Evolutionary conservation across 2,113 vertebrate species (phyloP).

Genomic region (Tamias sibiricus): DNA sequence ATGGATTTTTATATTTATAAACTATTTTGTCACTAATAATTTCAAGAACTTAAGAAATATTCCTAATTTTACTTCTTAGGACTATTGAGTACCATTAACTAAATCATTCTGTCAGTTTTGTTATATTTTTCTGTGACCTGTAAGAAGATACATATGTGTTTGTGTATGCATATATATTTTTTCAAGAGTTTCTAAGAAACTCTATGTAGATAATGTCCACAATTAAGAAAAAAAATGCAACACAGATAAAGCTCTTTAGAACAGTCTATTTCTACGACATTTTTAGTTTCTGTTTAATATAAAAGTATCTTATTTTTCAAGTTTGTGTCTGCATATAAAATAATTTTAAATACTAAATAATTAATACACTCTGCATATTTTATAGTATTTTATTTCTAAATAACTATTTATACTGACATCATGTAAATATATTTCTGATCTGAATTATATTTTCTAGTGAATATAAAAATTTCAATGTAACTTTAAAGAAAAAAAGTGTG

Average conservation of each 20-base stretch:
- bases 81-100: background rate
- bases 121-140: background rate
- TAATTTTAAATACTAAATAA: too few relatives aligned
- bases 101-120: background rate
- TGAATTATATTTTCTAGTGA: background rate
- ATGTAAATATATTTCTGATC: background rate
- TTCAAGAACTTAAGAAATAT: background rate
- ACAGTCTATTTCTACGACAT: background rate
- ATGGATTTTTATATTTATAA: background rate
- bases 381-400: background rate
- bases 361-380: background rate
- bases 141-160: too few relatives aligned
- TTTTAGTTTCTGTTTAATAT: background rate
- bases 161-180: too few relatives aligned
- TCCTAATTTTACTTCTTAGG: background rate
- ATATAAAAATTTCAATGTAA: background rate
- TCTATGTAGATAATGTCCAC: background rate
- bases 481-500: background rate
- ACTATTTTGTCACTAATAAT: background rate
- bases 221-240: too few relatives aligned
- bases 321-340: background rate
- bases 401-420: too few relatives aligned
- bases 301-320: too few relatives aligned
- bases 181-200: background rate
- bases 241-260: background rate